Evolutionary conservation across 2,888 invertebrate genomes (phyloP), one percentile per base, ranked within the genome.

Genomic region (Lathronympha strigana): DNA sequence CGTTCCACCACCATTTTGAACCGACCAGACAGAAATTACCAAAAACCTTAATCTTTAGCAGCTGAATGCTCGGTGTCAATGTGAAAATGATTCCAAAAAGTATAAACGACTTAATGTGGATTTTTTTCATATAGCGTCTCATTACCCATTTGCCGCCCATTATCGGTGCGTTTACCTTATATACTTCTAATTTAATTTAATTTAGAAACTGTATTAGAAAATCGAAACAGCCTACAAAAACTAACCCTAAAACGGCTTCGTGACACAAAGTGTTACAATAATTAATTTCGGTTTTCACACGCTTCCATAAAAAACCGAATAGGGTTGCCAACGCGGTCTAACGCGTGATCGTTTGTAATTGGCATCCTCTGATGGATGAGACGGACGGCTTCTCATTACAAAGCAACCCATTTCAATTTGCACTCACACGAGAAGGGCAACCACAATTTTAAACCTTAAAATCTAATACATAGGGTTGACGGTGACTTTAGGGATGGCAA

Each of bases 311-410:
- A 74, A 77, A 77, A 70, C 72, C 79, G 81, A 84, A 87, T 86
- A 87, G 83, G 86, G 84, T 81, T 87, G 83, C 80, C 84, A 82
- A 74, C 73, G 66, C 74, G 73, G 79, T 76, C 77, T 76, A 79
- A 87, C 82, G 84, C 87, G 86, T 87, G 88, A 88, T 86, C 84
- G 78, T 76, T 80, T 82, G 88, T 90, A 90, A 90, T 90, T 90
- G 89, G 88, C 83, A 69, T 72, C 76, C 72, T 72, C 83, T 84
- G 87, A 82, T 82, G 80, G 80, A 80, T 81, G 80, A 74, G 76
- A 74, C 72, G 68, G 68, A 71, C 73, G 72, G 71, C 58, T 71
- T 67, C 73, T 76, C 76, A 76, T 78, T 79, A 78, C 73, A 69
- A 58, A 15, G 23, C 55, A 38, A 73, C 82, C 60, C 45, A 61